Base-by-base conservation (phyloP, 1,140 invertebrate genomes). In the Drosophila pachea region DNA sequence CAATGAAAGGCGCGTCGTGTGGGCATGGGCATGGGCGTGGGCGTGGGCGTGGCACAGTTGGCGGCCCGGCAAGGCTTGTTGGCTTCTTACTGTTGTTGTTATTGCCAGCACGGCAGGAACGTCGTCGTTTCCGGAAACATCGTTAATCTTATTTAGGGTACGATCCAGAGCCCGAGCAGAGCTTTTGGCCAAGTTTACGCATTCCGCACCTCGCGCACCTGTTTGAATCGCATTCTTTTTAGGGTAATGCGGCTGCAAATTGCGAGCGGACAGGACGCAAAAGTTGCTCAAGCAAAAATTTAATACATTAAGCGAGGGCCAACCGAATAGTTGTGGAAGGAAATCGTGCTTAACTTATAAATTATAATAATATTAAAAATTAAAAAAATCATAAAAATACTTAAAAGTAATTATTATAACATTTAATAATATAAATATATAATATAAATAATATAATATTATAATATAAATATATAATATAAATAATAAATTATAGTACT, bases 91-190 rank as follows among this genome's bases (percentile, higher is more conserved):
- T 29, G 54, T 38, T 45, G 52, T 42, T 69, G 33, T 40, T 69
- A 66, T 35, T 60, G 29, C 16, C 40, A 36, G 35, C 35, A 36
- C 53, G 35, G 12, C 32, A 38, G 56, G 32, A 22, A 22, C 58
- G 49, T 54, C 66, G 42, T 47, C 49, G 11, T 52, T 56, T 55
- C 60, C 53, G 31, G 12, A 16, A 45, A 33, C 59, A 52, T 50
- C 67, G 63, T 81, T 79, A 83, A 84, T 83, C 79, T 79, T 76
- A 68, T 79, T 83, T 84, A 83, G 74, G 49, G 68, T 56, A 59
- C 68, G 22, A 22, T 22, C 22, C 22, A 22, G 22, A 81, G 59
- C 66, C 60, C 35, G 40, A 31, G 40, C 40, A 49, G 38, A 48
- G 31, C 56, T 68, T 67, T 73, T 77, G 63, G 56, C 73, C 42